Percentiles rank a stretch among this genome's conserved stretches.
phyloP scores from a whole-genome alignment of 2,113 vertebrate species.

The Eonycteris spelaea region DNA sequence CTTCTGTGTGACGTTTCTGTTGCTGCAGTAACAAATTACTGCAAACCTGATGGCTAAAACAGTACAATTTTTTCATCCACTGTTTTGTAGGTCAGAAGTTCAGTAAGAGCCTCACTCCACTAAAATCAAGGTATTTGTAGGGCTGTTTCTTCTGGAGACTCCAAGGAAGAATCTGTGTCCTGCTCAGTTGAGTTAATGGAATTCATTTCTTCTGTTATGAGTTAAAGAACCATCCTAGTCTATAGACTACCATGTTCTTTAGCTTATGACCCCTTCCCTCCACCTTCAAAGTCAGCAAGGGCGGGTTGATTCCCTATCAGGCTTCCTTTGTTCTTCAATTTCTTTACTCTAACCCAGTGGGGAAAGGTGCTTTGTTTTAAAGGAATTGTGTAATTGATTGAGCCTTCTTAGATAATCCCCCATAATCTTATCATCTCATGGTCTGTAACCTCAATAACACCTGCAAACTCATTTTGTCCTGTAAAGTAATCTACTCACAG shows the following conservation, averaged over 20 bases:
- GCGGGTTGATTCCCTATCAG: not conserved
- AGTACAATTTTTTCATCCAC: not conserved
- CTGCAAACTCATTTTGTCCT: not conserved
- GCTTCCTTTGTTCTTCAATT: not conserved
- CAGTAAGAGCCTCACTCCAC: not conserved
- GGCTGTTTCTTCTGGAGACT: not conserved
- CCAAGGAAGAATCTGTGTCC: not conserved
- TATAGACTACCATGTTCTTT: not conserved
- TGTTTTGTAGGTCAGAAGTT: not conserved
- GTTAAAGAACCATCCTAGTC: not conserved
- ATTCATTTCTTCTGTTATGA: not conserved
- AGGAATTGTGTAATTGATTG: not conserved
- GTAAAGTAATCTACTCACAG: not conserved
- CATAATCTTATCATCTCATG: not conserved
- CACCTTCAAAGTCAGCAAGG: not conserved
- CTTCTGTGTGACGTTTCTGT: not conserved
- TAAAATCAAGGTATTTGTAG: not conserved
- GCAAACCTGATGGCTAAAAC: not conserved
- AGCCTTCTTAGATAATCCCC: not conserved
- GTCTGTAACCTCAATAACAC: not conserved
- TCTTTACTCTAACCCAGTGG: not conserved
- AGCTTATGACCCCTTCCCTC: fast-evolving
- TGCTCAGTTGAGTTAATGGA: not conserved
- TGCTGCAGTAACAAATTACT: not conserved
- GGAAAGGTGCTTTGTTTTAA: not conserved